Conservation (phyloP, 2,888 invertebrate species). For the Leucophenga montana region DNA sequence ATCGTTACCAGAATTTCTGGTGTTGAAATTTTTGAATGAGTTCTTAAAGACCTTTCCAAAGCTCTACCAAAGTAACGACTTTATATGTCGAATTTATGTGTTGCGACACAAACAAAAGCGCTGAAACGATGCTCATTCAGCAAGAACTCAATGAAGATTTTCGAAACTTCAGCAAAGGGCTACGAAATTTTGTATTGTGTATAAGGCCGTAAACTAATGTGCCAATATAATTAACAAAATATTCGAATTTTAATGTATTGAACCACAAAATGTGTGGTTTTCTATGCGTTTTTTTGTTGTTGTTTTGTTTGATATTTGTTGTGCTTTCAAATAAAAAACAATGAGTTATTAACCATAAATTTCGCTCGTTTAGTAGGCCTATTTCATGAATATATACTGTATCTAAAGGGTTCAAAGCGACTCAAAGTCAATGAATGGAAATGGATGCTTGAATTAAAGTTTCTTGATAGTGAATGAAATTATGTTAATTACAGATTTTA, state of each 20-base stretch:
- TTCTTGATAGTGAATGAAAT: too few relatives aligned
- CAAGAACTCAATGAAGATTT: conserved; percentile 14
- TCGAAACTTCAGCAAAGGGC: neutral
- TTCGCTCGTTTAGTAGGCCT: conserved; percentile 7
- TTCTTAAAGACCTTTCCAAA: neutral
- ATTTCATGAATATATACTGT: neutral
- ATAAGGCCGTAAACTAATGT: conserved; percentile 42
- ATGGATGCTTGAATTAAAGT: too few relatives aligned
- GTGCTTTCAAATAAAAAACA: conserved; percentile 6
- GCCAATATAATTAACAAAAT: conserved; percentile 57
- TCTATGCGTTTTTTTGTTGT: too few relatives aligned
- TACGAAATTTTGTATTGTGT: too few relatives aligned
- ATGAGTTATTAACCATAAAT: conserved; percentile 24
- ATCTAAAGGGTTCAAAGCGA: too few relatives aligned
- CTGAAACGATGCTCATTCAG: conserved; percentile 1
- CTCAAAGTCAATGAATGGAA: conserved; percentile 5
- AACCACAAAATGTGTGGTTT: conserved; percentile 36
- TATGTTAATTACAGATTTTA: too few relatives aligned
- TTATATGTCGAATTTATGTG: conserved; percentile 25
- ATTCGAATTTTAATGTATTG: conserved; percentile 51
- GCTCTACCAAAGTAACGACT: conserved; percentile 6
- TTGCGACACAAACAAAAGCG: neutral
- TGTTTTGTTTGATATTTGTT: neutral
- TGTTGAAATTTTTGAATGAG: conserved; percentile 9
- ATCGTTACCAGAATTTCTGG: neutral